phyloP scores from a whole-genome alignment of 2,113 vertebrate genomes.

The Misgurnus mizolepis region DNA sequence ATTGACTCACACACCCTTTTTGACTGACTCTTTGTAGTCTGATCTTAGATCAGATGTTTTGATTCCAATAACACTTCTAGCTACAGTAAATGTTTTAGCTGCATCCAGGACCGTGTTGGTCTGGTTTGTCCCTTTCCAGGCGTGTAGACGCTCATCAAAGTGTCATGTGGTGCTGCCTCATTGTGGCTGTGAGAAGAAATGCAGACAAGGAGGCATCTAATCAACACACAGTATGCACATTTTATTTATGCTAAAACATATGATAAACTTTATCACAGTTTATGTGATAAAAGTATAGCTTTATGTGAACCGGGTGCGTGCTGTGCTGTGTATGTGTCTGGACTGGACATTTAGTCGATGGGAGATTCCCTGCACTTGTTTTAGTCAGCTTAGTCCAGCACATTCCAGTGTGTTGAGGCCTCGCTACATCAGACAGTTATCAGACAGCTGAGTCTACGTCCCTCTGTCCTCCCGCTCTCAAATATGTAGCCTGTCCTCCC shows the following conservation, averaged over 20 bases:
- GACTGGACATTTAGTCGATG: constrained; percentile 2
- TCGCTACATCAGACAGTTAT: constrained; percentile 1
- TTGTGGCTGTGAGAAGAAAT: constrained; percentile 39
- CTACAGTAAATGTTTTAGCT: neutral
- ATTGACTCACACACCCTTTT: constrained; percentile 45
- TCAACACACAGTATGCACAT: neutral
- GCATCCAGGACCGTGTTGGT: constrained; percentile 17
- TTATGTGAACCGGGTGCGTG: constrained; percentile 14
- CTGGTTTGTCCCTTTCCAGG: constrained; percentile 10
- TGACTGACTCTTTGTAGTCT: constrained; percentile 1
- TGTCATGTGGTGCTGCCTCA: constrained; percentile 39
- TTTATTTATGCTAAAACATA: neutral
- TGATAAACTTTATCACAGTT: no score
- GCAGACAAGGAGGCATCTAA: neutral
- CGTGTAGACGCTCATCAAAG: neutral
- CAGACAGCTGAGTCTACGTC: constrained; percentile 18
- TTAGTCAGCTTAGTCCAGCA: constrained; percentile 12
- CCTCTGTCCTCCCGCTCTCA: constrained; percentile 11
- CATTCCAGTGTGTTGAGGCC: constrained; percentile 39
- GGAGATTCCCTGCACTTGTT: constrained; percentile 13
- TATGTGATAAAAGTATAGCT: constrained; percentile 1
- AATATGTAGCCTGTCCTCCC: constrained; percentile 27
- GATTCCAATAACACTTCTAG: neutral
- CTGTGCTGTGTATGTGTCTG: neutral
- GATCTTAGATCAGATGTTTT: constrained; percentile 10